Evolutionary conservation across 2,113 vertebrate species (phyloP), one percentile per base, ranked within the genome.

Genomic region (Phalacrocorax aristotelis): DNA sequence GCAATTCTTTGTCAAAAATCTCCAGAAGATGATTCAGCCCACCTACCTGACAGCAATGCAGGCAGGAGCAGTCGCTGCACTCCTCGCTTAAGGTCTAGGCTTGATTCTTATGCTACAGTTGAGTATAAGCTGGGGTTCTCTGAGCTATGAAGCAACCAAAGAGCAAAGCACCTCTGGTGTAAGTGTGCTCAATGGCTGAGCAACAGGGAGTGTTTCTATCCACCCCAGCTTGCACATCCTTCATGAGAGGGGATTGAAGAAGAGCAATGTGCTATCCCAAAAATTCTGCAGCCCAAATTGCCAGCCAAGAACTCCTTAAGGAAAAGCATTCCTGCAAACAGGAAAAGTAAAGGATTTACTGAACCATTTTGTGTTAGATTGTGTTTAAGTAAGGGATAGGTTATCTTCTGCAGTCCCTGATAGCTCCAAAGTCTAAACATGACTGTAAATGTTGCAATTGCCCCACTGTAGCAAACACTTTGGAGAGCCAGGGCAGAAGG

Each of bases 101-200:
- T 80, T 36, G 8, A 2, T 54, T 54, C 19, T 44, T 11, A 13
- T 9, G 14, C 44, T 60, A 9, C 61, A 52, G 10, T 21, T 72
- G 82, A 86, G 71, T 9, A 1, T 42, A 34, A 52, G 9, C n/a
- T 76, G 57, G 8, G 48, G 3, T 29, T 83, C n/a, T 74, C 30
- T 0, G 0, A 40, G 68, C 55, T 38, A 0, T 20, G 55, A 27
- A 51, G 36, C 34, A 78, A 0, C 27, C 3, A 6, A 21, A 32
- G n/a, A 71, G 14, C 18, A 34, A 1, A 42, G 34, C 23, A 5
- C 19, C n/a, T 82, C 21, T 69, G 25, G 8, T 65, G 6, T 25
- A 10, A 5, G 4, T 27, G 32, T 1, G 0, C 18, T 23, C 22
- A 3, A 13, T 62, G 54, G 20, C 65, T 30, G 21, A 85, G 49